Conservation (phyloP, 2,797 vertebrate genomes). For the Sebastes itinus region DNA sequence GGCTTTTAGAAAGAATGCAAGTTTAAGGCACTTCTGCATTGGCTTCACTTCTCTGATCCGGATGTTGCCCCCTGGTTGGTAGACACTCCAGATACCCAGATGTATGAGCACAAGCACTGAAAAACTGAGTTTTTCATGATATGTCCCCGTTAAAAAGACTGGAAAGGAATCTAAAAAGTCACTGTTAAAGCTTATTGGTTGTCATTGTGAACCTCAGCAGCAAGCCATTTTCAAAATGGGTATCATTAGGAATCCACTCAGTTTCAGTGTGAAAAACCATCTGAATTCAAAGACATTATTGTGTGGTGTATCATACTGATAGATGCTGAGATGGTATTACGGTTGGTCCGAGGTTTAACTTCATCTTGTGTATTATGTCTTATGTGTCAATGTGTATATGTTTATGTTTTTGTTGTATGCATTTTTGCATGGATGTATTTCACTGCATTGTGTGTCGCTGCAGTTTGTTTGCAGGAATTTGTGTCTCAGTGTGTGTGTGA, state of each 20-base stretch:
- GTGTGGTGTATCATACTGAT: background rate
- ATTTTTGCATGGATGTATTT: background rate
- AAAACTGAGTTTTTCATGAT: background rate
- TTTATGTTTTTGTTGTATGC: background rate
- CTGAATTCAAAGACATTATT: background rate
- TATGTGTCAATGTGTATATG: background rate
- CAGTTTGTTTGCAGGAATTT: background rate
- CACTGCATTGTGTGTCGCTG: background rate
- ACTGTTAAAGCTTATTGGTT: too few species aligned
- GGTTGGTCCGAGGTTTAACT: background rate
- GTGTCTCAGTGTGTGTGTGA: slow-evolving; percentile 19
- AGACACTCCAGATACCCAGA: too few species aligned
- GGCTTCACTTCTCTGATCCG: rapidly evolving
- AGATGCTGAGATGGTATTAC: background rate
- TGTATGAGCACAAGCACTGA: background rate
- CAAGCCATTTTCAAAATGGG: background rate
- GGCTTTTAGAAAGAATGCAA: rapidly evolving
- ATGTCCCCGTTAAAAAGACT: background rate
- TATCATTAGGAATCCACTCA: background rate
- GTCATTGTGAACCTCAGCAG: background rate
- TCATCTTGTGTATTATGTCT: background rate
- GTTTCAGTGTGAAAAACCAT: background rate
- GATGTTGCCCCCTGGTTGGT: too few species aligned
- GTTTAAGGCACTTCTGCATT: too few species aligned
- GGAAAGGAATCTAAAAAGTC: background rate